A percentile compares a stretch with the other conserved stretches of the same genome.
Evolutionary conservation across 2,797 vertebrate genomes (phyloP).

Genomic region (Luscinia megarhynchos): DNA sequence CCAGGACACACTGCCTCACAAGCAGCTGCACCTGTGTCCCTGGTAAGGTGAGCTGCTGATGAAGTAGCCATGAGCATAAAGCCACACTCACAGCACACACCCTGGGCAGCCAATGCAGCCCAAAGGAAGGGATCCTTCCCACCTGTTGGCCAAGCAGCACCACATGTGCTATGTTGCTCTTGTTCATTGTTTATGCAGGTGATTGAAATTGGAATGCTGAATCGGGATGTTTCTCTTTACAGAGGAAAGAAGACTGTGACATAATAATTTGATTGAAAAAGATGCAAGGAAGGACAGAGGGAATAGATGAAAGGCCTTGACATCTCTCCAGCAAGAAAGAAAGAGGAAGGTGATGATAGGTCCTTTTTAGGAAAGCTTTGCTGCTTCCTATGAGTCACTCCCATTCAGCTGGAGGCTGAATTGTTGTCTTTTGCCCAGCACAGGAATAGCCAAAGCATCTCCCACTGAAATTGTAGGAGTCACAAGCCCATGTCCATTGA

Average conservation of each 20-base stretch:
- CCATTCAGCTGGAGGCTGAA: not conserved
- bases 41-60: not conserved
- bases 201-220: not conserved
- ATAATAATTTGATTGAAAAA: not conserved
- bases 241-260: not conserved
- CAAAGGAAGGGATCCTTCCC: not conserved
- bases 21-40: not conserved
- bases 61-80: accelerated
- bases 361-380: not conserved
- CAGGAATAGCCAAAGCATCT: not conserved
- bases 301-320: not conserved
- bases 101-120: accelerated
- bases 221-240: not conserved
- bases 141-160: not conserved
- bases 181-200: not conserved
- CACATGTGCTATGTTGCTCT: accelerated
- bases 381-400: not conserved
- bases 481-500: not conserved
- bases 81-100: not conserved
- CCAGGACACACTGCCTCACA: not conserved
- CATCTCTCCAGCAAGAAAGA: not conserved
- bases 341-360: not conserved
- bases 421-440: not conserved
- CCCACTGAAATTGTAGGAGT: not conserved
- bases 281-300: not conserved